Evolutionary conservation across 2,797 vertebrate genomes (phyloP), one percentile per base, ranked within the genome.

Genomic region (Borostomias antarcticus): DNA sequence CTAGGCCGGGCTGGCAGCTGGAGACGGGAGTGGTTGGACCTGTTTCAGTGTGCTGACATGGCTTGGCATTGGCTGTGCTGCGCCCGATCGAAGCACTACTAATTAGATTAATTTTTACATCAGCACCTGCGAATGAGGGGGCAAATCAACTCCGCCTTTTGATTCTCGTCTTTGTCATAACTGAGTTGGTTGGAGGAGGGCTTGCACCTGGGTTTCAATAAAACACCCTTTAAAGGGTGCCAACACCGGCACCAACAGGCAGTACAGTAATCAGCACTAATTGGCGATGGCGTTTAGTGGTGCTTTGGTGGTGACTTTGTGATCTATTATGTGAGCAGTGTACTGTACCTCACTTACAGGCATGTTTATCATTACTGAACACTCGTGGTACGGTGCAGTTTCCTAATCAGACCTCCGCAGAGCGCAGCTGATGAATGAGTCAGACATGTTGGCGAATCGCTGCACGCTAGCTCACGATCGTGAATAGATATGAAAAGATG

Each of bases 321-420:
- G 76, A 77, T 65, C 71, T 15, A 26, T 63, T 72, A 73, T 51
- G 73, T 71, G 73, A 78, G 77, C 68, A 64, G 68, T 66, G 68
- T 77, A 62, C 21, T 64, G 65, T 72, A 66, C 71, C 64, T 2
- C 32, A 60, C 40, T 83, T 62, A 83, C 73, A 70, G 65, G 40
- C 73, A 56, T 60, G 74, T 83, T 64, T 9, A 71, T 82, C 81
- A 77, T 72, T 53, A 45, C 64, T 30, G 53, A 66, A 62, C 3
- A 10, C 4, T 62, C 15, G 50, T 26, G 64, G 66, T 64, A 4
- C 67, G 63, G 47, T 59, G 2, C 64, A 21, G 8, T 54, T n/a
- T 28, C 29, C 4, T 32, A 2, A 17, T 15, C 51, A 56, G 17
- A 28, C 29, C 7, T 2, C 15, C 32, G 19, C 9, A 59, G 35